Evolutionary conservation across 1,140 invertebrate genomes (phyloP), one percentile per base, ranked within the genome.

Genomic region (Ctenoplectra terminalis): DNA sequence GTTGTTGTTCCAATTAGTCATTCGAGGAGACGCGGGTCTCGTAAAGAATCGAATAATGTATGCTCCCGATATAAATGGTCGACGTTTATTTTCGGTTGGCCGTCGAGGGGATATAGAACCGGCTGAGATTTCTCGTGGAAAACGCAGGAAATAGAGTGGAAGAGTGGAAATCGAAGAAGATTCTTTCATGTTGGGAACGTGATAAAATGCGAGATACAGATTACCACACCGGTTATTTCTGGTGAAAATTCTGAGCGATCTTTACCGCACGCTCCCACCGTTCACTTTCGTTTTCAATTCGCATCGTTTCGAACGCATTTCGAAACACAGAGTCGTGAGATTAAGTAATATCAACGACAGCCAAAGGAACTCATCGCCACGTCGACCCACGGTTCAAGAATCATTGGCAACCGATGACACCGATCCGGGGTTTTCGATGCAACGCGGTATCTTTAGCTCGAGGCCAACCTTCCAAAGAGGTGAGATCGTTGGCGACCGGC

Each of bases 1-100:
- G 91, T 93, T 93, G 91, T 91, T 92, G 84, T 92, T 90, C 92
- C 91, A 93, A 93, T 94, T 93, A 93, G 93, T 93, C 92, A 93
- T 92, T 92, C 88, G 91, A 91, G 86, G 69, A 88, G 90, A 87
- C 87, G 85, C 88, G 63, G 70, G 89, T 73, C 80, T 90, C 90
- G 88, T 88, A 90, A 92, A 91, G 88, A 92, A 91, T 74, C 75
- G 87, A 91, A 86, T 90, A 92, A 92, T 92, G 89, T 92, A 91
- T 92, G 89, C 88, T 90, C 88, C 86, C 88, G 90, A 91, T 88
- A 87, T 75, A 87, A 87, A 88, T 89, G 84, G 81, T 81, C 87
- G 85, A 88, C 88, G 89, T 91, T 87, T 92, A 93, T 93, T 92
- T 91, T 91, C 86, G 85, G 76, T 66, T 58, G 43, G 56, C 72